Evolutionary conservation across 2,113 vertebrate genomes (phyloP), one percentile per base, ranked within the genome.

Genomic region (Hydrochoerus hydrochaeris): DNA sequence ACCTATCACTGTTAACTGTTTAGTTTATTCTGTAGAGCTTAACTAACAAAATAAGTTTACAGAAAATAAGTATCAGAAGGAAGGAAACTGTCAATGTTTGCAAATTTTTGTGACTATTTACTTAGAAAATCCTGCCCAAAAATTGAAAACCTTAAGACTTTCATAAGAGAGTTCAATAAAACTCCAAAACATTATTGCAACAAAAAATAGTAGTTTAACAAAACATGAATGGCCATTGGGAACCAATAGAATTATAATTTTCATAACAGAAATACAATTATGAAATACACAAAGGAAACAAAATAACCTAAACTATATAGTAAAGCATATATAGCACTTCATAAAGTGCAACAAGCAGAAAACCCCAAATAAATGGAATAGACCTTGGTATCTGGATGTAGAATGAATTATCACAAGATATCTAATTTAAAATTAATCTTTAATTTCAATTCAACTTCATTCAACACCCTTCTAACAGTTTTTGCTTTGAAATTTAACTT

Each of bases 281-380:
- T 60, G n/a, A 85, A 67, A 60, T 57, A 65, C 54, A 38, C 32
- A 65, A 38, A 82, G 46, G 35, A 46, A 92, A 57, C 73, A 57
- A 75, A 32, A 65, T n/a, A 91, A 80, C 57, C 54, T 24, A 85
- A 38, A 24, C 52, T 75, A 44, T 35, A 5, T 30, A 88, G n/a
- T 80, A 85, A 90, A 88, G 8, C 9, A 75, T 2, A 60, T 6
- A 69, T 69, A 19, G 60, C 84, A 49, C 10, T n/a, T 60, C 0
- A 62, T 81, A 91, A 95, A 92, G 85, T 5, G 83, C 90, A 94
- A 49, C n/a, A 85, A 11, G n/a, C 4, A 88, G 22, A 88, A 75
- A 91, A 28, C 8, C 80, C 2, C 22, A 32, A 96, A 7, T 57
- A 95, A 87, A 78, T 44, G 30, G 16, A 89, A 84, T 94, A 41